Evolutionary conservation across 2,797 vertebrate genomes (phyloP).

Genomic region (Bucorvus abyssinicus): DNA sequence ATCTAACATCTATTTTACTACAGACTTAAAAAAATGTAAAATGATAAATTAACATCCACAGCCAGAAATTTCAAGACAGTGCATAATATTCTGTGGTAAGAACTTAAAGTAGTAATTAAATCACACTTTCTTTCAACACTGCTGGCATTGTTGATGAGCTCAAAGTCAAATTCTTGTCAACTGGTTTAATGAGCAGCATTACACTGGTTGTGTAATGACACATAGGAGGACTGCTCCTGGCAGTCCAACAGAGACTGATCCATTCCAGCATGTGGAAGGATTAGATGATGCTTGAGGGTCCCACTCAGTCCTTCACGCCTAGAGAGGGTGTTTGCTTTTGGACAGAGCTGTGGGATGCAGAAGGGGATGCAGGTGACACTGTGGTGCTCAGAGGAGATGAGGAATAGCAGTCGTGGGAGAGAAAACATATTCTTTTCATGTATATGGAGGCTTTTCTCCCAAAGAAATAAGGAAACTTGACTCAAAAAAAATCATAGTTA

Average conservation of each 20-base stretch:
- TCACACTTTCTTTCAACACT: background rate
- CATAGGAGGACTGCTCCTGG: background rate
- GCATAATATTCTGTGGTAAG: background rate
- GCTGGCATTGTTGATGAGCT: background rate
- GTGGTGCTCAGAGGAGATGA: background rate
- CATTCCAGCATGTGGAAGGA: background rate
- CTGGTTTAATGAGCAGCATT: background rate
- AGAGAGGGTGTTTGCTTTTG: background rate
- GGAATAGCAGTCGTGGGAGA: background rate
- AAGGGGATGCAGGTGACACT: background rate
- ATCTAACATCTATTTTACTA: background rate
- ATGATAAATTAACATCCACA: background rate
- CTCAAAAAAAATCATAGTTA: background rate
- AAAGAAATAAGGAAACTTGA: background rate
- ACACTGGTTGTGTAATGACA: background rate
- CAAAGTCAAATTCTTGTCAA: background rate
- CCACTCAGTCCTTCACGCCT: fast-evolving
- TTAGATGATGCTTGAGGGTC: fast-evolving
- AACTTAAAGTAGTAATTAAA: background rate
- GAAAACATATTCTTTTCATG: background rate
- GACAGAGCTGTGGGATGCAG: background rate
- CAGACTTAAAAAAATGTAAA: background rate
- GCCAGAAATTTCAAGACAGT: background rate
- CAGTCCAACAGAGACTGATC: background rate
- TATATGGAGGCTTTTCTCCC: background rate